Percentiles rank a stretch among this genome's conserved stretches.
These are phyloP conservation scores for Dolichoris vasculosae DNA, from an alignment of 1,140 invertebrate genomes.

Conservation along the genomic window DNA sequence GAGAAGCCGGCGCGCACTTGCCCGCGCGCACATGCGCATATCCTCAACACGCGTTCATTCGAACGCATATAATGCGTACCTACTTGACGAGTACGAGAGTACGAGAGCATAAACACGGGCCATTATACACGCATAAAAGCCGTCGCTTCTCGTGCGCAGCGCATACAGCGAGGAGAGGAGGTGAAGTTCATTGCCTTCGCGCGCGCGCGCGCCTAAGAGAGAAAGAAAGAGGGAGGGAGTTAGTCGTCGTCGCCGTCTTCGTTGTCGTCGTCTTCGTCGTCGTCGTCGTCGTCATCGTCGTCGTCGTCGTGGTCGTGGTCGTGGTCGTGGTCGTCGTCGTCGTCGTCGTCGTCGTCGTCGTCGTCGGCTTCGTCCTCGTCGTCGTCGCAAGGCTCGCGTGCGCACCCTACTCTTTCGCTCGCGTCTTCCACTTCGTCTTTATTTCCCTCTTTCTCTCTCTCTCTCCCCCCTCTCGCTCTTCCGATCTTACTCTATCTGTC, in stretches of 20 bases:
- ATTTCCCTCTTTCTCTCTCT: too few species aligned
- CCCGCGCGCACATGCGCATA: neutral
- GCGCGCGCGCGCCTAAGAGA: constrained; percentile 49
- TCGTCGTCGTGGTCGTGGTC: neutral
- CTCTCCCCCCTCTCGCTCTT: too few species aligned
- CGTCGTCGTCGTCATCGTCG: neutral
- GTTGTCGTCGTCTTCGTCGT: neutral
- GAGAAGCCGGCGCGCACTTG: neutral
- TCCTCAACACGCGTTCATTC: constrained; percentile 12
- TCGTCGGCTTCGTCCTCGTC: neutral
- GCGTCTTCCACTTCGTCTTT: too few species aligned
- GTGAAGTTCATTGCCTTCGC: constrained; percentile 75
- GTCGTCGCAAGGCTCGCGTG: neutral
- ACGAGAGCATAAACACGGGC: constrained; percentile 68
- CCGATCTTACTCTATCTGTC: too few species aligned
- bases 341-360: neutral
- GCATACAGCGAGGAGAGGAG: constrained; percentile 59
- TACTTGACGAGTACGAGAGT: constrained; percentile 59
- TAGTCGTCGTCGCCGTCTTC: neutral
- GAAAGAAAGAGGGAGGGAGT: neutral
- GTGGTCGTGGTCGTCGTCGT: neutral
- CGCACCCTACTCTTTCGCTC: neutral
- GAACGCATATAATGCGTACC: constrained; percentile 52
- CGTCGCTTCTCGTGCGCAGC: constrained; percentile 57
- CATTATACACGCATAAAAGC: constrained; percentile 72